Evolutionary conservation across 2,797 vertebrate genomes (phyloP), one percentile per base, ranked within the genome.

Genomic region (Diglossa cyanea): DNA sequence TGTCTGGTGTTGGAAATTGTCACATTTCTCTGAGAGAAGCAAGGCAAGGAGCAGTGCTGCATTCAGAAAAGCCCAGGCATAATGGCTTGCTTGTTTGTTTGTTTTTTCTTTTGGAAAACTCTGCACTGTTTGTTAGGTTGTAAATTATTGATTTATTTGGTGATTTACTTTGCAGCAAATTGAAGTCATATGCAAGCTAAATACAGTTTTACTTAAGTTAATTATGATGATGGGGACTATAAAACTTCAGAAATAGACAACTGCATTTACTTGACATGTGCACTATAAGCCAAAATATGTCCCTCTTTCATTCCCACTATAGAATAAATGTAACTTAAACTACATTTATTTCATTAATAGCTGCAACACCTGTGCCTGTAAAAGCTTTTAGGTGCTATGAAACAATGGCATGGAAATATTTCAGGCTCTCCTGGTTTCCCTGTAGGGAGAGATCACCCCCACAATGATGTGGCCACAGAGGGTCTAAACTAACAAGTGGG

Each of bases 111-210:
- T 85, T 74, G 50, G 76, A 82, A 61, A 88, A 95, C 33, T 68
- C 84, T 81, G 40, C 33, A 21, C 35, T 90, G 47, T 88, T 96
- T 88, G 39, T 62, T 81, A 68, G 85, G 26, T 80, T 66, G 60
- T 81, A 91, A 96, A 94, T 84, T 93, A 96, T 94, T 95, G 79
- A 96, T 93, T 95, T 91, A 83, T 94, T 93, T 93, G 42, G 61
- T 53, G 72, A 96, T 94, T 90, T 95, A 66, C 82, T 94, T 91
- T 84, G 62, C 58, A 84, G 82, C 51, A 95, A 96, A 94, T 78
- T 90, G 91, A 94, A 94, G 70, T 21, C 73, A 86, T 81, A 62
- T n/a, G 39, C n/a, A 70, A 91, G 80, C 58, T 94, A 95, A 94
- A 91, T 75, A 84, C 47, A 88, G 55, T 61, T 90, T 96, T 70